Evolutionary conservation across 2,888 invertebrate genomes (phyloP), one percentile per base, ranked within the genome.

Genomic region (Phyto melanocephala): DNA sequence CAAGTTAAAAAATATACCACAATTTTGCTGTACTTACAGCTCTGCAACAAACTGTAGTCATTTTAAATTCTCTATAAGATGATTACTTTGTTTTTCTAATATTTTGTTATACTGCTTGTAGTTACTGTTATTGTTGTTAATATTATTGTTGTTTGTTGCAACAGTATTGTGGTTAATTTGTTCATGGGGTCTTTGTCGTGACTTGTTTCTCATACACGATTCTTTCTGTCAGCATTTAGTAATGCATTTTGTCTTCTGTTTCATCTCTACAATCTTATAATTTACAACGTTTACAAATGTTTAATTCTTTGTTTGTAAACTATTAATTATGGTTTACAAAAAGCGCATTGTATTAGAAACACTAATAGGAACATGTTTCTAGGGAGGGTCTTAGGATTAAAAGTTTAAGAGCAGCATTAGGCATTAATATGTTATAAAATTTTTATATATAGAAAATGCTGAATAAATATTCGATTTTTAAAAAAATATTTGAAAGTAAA

Each of bases 191-290:
- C 88, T 85, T 56, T 75, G 76, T 88, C 89, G 90, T 90, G 90
- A 90, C 90, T 89, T 65, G 84, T 86, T 84, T 85, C 85, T 86
- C 85, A 86, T 87, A 87, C 90, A 90, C 89, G 90, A 90, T 88
- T 90, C 85, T 87, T 86, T 87, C 78, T 47, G 74, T 45, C 42
- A 75, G 40, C 47, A 82, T 75, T 76, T 83, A 71, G 67, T 62
- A 83, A 83, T 50, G 54, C 17, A 20, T 65, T 45, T 28, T 8
- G n/a, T 58, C n/a, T n/a, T n/a, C n/a, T 11, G 65, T 42, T 13
- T 24, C 11, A 50, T 20, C 33, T 62, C 13, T 54, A 20, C 40
- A 72, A 28, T 20, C 33, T 54, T 22, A 24, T 70, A 70, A 75
- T 71, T 28, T 65, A 79, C 58, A 82, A 60, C 71, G 22, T 71